Base-by-base conservation (phyloP, 2,797 vertebrate species). In the Sebastiscus tertius region DNA sequence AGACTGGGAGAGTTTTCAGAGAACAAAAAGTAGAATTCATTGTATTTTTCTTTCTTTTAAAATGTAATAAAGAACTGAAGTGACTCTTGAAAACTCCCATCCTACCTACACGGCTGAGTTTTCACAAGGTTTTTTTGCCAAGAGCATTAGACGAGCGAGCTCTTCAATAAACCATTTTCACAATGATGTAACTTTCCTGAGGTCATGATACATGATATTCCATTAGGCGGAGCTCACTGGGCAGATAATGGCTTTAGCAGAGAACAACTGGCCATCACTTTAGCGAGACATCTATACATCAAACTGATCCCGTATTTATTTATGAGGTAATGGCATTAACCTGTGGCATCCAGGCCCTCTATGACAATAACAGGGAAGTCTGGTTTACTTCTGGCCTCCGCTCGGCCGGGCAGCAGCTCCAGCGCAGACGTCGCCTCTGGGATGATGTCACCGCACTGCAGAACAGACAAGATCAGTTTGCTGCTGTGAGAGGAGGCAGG, bases 311-410 rank as follows among this genome's bases (percentile, higher is more conserved):
- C 52, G 59, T 83, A 80, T 89, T 90, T 88, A 88, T 87, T 92
- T 84, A 88, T 75, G 75, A 85, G 58, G 70, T 93, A 93, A 94
- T 90, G 82, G 26, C 63, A 89, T 94, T 95, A 93, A 99, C 98
- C 98, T 79, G 98, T 99, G 90, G 97, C 97, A 91, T 99, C 98
- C 92, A 99, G 94, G 22, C 98, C 98, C 73, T 99, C 98, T 18
- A 98, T 94, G 84, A 96, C 97, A 72, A 98, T 94, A 49, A 98
- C 93, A 0, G 97, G 98, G 90, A 96, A 97, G 52, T 42, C 33
- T 72, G 97, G 96, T 66, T 95, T 95, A 65, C 76, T 74, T 87
- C 86, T 84, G 29, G 87, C 72, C 74, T 92, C 68, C 0, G 88
- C 87, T 75, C 94, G 91, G 72, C 90, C 88, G 73, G 96, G 94